phyloP scores from a whole-genome alignment of 2,113 vertebrate genomes.

The Seriola quinqueradiata region DNA sequence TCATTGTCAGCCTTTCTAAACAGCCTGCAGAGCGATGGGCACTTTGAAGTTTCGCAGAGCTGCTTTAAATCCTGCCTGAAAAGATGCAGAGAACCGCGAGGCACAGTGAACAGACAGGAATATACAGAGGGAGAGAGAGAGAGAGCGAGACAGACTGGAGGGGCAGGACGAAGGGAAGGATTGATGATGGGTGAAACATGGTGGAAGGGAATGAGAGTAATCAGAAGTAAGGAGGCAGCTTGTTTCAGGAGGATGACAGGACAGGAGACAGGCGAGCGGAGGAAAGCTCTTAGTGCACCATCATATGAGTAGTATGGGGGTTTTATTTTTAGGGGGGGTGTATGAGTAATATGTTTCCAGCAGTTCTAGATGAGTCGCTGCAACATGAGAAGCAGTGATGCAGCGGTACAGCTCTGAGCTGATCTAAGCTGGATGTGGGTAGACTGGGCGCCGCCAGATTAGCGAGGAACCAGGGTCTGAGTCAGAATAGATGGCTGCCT shows the following conservation, averaged over 20 bases:
- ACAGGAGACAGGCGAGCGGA: slow-evolving; percentile 50
- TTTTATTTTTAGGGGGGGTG: slow-evolving; percentile 27
- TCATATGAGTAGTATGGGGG: slow-evolving; percentile 46
- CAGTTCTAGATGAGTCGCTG: slow-evolving; percentile 67
- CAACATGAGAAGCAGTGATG: slow-evolving; percentile 72
- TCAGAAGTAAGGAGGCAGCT: slow-evolving; percentile 62
- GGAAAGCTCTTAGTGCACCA: slow-evolving; percentile 64
- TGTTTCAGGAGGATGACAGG: slow-evolving; percentile 67
- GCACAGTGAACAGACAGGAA: slow-evolving; percentile 70
- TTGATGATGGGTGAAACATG: slow-evolving; percentile 61
- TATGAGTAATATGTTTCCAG: slow-evolving; percentile 69
- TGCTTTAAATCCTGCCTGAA: slow-evolving; percentile 81
- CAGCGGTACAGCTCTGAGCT: slow-evolving; percentile 54
- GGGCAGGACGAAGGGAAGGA: slow-evolving; percentile 54
- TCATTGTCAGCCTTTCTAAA: slow-evolving; percentile 82
- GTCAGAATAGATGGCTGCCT: slow-evolving; percentile 46
- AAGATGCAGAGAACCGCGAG: slow-evolving; percentile 76
- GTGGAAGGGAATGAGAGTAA: slow-evolving; percentile 60
- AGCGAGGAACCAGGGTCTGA: slow-evolving; percentile 45
- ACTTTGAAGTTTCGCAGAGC: slow-evolving; percentile 83
- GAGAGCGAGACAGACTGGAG: slow-evolving; percentile 35
- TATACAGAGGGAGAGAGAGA: slow-evolving; percentile 43
- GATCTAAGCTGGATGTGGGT: slow-evolving; percentile 61
- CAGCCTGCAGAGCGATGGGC: slow-evolving; percentile 76
- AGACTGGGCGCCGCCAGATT: slow-evolving; percentile 63